phyloP scores from a whole-genome alignment of 2,113 vertebrate species.

The Sula dactylatra region DNA sequence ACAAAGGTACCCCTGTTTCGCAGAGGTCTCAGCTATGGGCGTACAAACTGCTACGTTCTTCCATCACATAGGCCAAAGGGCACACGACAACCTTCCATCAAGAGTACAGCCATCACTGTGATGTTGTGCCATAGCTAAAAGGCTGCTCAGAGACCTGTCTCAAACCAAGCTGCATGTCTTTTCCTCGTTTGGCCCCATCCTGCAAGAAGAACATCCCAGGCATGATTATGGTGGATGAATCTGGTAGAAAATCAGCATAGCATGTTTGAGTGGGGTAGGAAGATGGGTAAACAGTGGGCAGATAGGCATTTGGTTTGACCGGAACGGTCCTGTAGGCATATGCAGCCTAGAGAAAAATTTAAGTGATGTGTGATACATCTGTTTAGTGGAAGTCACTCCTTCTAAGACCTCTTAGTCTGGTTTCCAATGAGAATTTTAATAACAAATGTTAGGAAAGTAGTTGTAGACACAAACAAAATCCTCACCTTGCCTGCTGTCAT shows the following conservation, averaged over 20 bases:
- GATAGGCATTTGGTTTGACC: neutral
- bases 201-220: neutral
- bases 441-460: neutral
- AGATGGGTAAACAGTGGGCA: neutral
- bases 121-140: neutral
- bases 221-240: neutral
- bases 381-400: neutral
- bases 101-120: neutral
- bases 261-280: neutral
- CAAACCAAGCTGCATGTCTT: neutral
- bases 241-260: neutral
- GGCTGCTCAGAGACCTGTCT: neutral
- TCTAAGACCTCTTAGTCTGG: neutral
- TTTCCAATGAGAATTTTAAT: neutral
- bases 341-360: neutral
- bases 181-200: neutral
- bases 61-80: neutral
- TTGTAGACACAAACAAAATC: neutral
- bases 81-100: neutral
- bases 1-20: neutral
- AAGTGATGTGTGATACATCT: neutral
- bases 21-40: neutral
- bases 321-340: neutral
- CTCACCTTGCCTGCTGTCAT: neutral
- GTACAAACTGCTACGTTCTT: neutral